Evolutionary conservation across 2,113 vertebrate species (phyloP).

Genomic region (Geothlypis trichas): DNA sequence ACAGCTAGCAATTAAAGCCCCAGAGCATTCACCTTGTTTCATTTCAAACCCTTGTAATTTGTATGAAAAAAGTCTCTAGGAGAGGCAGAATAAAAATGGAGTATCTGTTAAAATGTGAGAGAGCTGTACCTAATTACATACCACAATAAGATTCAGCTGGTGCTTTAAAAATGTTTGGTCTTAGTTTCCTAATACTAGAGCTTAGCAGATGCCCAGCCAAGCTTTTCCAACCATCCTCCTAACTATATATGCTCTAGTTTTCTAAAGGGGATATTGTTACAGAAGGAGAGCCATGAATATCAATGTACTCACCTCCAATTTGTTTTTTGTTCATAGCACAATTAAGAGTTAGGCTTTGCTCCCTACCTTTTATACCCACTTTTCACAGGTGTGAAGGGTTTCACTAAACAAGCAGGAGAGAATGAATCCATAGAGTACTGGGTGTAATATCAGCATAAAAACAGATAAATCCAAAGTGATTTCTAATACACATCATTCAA

Average conservation of each 20-base stretch:
- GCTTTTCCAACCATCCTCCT: not conserved
- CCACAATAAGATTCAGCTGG: not conserved
- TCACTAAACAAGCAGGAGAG: not conserved
- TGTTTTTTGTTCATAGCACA: not conserved
- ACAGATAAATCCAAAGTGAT: not conserved
- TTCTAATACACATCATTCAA: not conserved
- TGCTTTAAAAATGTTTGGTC: not conserved
- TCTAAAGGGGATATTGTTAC: not conserved
- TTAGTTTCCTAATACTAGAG: not conserved
- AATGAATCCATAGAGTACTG: not conserved
- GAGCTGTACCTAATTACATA: not conserved
- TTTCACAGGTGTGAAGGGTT: not conserved
- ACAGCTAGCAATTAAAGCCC: not conserved
- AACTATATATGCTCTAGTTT: not conserved
- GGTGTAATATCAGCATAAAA: not conserved
- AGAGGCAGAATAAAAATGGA: not conserved
- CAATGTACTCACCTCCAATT: not conserved
- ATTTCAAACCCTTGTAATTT: not conserved
- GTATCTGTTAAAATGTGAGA: not conserved
- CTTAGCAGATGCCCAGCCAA: not conserved
- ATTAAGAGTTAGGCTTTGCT: not conserved
- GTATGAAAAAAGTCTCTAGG: not conserved
- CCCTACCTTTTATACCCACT: not conserved
- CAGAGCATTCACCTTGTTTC: not conserved
- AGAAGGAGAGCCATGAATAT: not conserved